These are phyloP conservation scores for Tenthredo amoena DNA, from an alignment of 2,888 invertebrate genomes.

Conservation along the genomic window DNA sequence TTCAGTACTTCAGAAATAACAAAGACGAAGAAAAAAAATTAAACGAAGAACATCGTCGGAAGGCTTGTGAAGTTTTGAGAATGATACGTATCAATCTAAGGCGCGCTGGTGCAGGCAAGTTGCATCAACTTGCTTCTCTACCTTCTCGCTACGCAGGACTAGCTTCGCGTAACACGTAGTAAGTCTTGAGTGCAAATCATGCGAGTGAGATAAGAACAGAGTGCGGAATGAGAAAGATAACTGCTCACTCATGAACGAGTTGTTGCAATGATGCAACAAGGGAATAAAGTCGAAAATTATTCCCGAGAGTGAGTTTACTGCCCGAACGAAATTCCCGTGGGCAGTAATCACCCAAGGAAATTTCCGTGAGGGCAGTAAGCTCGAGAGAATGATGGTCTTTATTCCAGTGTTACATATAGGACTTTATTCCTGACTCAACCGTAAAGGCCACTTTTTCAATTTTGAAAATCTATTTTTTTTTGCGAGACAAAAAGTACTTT, in stretches of 20 bases:
- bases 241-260: not conserved
- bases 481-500: no score
- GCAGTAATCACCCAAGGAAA: no score
- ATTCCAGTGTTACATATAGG: no score
- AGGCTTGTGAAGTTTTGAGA: not conserved
- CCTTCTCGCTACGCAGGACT: not conserved
- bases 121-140: not conserved
- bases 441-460: no score
- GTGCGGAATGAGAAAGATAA: not conserved
- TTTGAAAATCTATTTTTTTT: no score
- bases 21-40: not conserved
- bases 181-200: not conserved
- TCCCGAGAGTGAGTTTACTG: no score
- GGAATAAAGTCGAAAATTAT: no score
- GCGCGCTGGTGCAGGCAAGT: not conserved
- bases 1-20: not conserved
- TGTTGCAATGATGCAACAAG: not conserved
- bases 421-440: no score
- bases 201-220: not conserved
- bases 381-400: no score
- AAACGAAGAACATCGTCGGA: not conserved
- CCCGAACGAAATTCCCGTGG: no score
- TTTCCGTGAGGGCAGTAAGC: no score
- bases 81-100: not conserved
- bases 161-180: not conserved